Base-by-base conservation (phyloP, 2,797 vertebrate species). In the Protosalanx chinensis region DNA sequence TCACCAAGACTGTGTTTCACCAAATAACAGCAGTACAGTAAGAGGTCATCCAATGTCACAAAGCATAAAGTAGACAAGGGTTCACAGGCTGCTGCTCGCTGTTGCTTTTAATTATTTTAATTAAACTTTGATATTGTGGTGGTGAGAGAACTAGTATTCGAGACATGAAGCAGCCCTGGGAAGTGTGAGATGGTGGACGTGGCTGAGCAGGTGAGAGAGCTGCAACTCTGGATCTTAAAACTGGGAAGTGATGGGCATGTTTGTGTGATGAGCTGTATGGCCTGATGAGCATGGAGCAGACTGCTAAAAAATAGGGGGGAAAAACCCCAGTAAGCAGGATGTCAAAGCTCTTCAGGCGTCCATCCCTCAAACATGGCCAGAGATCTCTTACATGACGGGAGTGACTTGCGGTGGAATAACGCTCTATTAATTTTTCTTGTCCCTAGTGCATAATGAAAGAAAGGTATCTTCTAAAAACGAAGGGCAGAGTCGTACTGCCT, bases 51-150 rank as follows among this genome's bases (percentile, higher is more conserved):
- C 93, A 93, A 93, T 95, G 95, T 96, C 95, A 95, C 89, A 92
- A 95, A 91, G 91, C 93, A 91, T 94, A 94, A 94, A 94, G 94
- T 90, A 60, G 83, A 85, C 83, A 92, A 91, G 92, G 94, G 94
- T 97, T 97, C 94, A 95, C 95, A 96, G 94, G 95, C 95, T 94
- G 94, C 94, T 94, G 96, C 95, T 95, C 91, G 94, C 95, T 95
- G 95, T 94, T 96, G 91, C 91, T 89, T 96, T 95, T 95, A 96
- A 97, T 97, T 96, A 95, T 93, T 97, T 95, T 95, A 96, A 97
- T 96, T 95, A 95, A 97, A 97, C 89, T 95, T 95, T 89, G 93
- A 96, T 92, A 95, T 93, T 94, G 84, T 83, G 90, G 88, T 83
- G 91, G 90, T 76, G 91, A 88, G 87, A 89, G 91, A 93, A 88